Base-by-base conservation (phyloP, 1,140 invertebrate species). In the Solen grandis region DNA sequence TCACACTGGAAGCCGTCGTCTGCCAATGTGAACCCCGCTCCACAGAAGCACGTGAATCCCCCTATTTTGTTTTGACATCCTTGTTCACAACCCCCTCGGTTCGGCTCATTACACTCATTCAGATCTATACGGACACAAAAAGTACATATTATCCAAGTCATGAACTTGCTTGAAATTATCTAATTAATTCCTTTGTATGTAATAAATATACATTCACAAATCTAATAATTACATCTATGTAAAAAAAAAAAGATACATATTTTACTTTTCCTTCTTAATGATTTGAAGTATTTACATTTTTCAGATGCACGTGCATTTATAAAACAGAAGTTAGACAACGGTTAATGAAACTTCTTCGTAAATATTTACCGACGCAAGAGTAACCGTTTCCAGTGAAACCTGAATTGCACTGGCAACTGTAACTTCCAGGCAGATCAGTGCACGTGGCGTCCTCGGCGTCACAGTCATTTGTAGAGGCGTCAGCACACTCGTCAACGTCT, bases 391-490 rank as follows among this genome's bases (percentile, higher is more conserved):
- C 86, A 0, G 82, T 85, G 74, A 79, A 84, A 5, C 87, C 86
- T 3, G 54, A 16, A 10, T 76, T 75, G 70, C 85, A 88, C 0
- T 66, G 69, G 72, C 90, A 91, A n/a, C 92, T 93, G 86, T 95
- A 96, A 81, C 95, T 95, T 66, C 97, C 97, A 8, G 95, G 94
- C 0, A 94, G 94, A 88, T 99, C 98, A 5, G 94, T 94, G 90
- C 97, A 98, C n/a, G 95, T 90, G 8, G 97, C 95, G 88, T 97
- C 96, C 19, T 62, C 50, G 41, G 92, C 92, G 93, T 99, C 97
- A 88, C 93, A 93, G 93, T 98, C 97, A 88, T 99, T 94, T 79
- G 98, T 95, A 92, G 74, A 27, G 14, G 59, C 29, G 0, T 50
- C 31, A 0, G 69, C 38, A 77, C 85, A 86, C 29, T 86, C 85